Evolutionary conservation across 2,888 invertebrate species (phyloP).

Genomic region (Lithophane semibrunnea): DNA sequence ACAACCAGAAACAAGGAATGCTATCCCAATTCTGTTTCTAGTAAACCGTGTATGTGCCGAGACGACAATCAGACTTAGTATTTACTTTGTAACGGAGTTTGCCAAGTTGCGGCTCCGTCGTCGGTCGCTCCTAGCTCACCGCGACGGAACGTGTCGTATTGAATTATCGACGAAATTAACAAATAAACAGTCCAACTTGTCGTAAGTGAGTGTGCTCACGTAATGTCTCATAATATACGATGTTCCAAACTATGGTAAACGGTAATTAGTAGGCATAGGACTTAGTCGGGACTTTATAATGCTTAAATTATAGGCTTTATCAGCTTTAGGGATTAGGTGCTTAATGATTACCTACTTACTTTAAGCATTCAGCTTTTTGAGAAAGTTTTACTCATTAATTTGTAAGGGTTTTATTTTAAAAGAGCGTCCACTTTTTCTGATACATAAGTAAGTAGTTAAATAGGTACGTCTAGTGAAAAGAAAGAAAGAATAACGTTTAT

Average conservation of each 20-base stretch:
- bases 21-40: constrained; percentile 43
- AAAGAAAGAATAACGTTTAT: no score
- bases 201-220: constrained; percentile 39
- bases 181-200: constrained; percentile 55
- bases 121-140: constrained; percentile 64
- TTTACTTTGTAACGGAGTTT: constrained; percentile 74
- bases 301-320: constrained; percentile 7
- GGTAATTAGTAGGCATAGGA: constrained; percentile 30
- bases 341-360: constrained; percentile 2
- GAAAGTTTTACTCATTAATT: background rate
- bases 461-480: no score
- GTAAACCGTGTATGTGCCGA: constrained; percentile 46
- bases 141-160: constrained; percentile 64
- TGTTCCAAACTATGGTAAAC: constrained; percentile 33
- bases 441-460: background rate
- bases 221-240: constrained; percentile 35
- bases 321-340: background rate
- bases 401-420: background rate
- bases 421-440: background rate
- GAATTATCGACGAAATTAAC: constrained; percentile 72
- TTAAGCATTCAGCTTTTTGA: background rate
- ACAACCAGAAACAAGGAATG: constrained; percentile 36
- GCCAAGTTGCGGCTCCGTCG: constrained; percentile 65
- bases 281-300: constrained; percentile 23
- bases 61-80: constrained; percentile 69